Percentiles rank a stretch among this genome's conserved stretches.
Evolutionary conservation across 2,113 vertebrate genomes (phyloP).

Genomic region (Pardalotus punctatus): DNA sequence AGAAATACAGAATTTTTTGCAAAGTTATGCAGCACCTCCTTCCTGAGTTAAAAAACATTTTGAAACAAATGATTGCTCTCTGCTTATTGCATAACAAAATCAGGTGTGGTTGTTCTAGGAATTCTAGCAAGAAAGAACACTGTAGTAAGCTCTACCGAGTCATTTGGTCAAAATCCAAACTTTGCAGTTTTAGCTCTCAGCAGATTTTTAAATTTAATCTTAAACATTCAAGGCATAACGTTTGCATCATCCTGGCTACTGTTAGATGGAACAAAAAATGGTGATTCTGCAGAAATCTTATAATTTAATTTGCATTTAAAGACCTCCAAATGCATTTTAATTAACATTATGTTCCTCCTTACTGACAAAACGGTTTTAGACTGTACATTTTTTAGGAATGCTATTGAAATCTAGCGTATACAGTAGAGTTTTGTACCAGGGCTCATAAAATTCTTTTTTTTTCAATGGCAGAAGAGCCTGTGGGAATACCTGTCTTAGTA

Average conservation of each 20-base stretch:
- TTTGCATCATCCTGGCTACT: constrained; percentile 28
- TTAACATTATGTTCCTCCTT: constrained; percentile 46
- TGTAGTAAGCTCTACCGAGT: not conserved
- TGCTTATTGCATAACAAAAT: not conserved
- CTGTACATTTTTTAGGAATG: not conserved
- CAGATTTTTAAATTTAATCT: constrained; percentile 16
- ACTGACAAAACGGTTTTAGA: constrained; percentile 12
- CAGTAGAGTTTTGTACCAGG: not conserved
- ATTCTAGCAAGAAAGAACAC: not conserved
- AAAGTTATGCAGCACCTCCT: not conserved
- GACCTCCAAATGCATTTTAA: constrained; percentile 56
- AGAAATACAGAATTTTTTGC: not conserved
- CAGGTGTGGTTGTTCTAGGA: not conserved
- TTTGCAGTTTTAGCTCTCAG: not conserved
- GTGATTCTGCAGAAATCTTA: constrained; percentile 39
- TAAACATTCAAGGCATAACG: not conserved
- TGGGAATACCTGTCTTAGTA: not conserved
- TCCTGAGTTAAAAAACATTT: not conserved
- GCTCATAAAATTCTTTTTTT: not conserved
- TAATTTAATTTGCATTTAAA: constrained; percentile 52
- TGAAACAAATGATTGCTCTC: not conserved
- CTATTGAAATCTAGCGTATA: not conserved
- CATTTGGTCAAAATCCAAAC: not conserved
- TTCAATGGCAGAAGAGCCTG: not conserved
- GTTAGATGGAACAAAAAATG: constrained; percentile 41